Percentiles rank a stretch among this genome's conserved stretches.
Conservation (phyloP, 1,140 invertebrate genomes). For the Drosophila melanica region DNA sequence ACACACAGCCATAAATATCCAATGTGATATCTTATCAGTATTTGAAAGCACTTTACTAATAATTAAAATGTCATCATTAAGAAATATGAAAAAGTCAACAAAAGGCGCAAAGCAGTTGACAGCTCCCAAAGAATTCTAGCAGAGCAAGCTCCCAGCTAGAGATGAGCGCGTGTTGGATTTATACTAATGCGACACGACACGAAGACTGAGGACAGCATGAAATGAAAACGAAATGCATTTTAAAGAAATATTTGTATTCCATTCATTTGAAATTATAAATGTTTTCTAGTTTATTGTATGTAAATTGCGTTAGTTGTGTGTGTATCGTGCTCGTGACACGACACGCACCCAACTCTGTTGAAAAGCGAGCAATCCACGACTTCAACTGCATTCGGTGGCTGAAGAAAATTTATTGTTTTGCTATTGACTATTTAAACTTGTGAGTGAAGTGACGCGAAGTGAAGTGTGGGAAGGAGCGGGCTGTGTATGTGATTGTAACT, state of each 20-base stretch:
- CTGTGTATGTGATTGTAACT: background rate
- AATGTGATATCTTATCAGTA: slow-evolving; percentile 77
- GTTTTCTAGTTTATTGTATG: no score
- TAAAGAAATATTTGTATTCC: no score
- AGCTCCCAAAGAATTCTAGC: slow-evolving; percentile 11
- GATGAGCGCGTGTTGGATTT: slow-evolving; percentile 1
- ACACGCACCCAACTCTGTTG: slow-evolving; percentile 14
- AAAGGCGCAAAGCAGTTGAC: slow-evolving; percentile 36
- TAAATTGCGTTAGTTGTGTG: no score
- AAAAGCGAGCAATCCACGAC: slow-evolving; percentile 22
- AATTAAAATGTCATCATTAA: slow-evolving; percentile 83
- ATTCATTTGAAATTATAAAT: no score
- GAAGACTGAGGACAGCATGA: background rate
- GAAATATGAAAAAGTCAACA: slow-evolving; percentile 83
- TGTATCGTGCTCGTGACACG: slow-evolving; percentile 8
- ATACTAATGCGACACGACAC: background rate
- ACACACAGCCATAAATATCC: slow-evolving; percentile 68
- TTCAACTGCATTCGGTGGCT: slow-evolving; percentile 47
- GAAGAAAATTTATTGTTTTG: slow-evolving; percentile 69
- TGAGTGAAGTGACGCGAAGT: slow-evolving; percentile 18
- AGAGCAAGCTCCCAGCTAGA: background rate
- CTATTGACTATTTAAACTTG: slow-evolving; percentile 78
- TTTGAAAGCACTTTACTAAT: slow-evolving; percentile 81
- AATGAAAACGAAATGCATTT: no score
- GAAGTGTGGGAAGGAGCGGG: background rate